Conservation (phyloP, 2,888 invertebrate species). For the Latheticus oryzae region DNA sequence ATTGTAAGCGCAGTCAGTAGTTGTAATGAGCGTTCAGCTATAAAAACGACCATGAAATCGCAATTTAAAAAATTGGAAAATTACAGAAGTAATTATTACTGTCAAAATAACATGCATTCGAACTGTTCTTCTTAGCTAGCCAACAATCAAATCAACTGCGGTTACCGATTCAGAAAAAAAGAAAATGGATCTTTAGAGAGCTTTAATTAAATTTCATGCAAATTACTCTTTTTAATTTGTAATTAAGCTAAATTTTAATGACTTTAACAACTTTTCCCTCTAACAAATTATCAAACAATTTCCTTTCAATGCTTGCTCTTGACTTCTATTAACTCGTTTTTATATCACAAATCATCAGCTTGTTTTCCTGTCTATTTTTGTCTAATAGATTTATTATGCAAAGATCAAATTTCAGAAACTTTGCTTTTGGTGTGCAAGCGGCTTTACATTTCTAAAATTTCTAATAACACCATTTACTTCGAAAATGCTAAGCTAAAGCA, state of each 20-base stretch:
- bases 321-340: conserved; percentile 14
- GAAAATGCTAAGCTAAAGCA: no score
- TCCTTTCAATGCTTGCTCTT: conserved; percentile 17
- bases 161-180: conserved; percentile 8
- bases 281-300: conserved; percentile 23
- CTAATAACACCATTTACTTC: no score
- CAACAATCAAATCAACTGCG: conserved; percentile 4
- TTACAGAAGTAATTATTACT: conserved; percentile 13
- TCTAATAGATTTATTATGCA: no score
- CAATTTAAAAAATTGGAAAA: conserved; percentile 20
- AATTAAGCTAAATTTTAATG: conserved; percentile 22
- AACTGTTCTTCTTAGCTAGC: conserved; percentile 3
- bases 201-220: conserved; percentile 27
- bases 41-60: conserved; percentile 27
- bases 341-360: conserved; percentile 10
- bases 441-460: no score
- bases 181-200: conserved; percentile 10
- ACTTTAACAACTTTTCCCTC: conserved; percentile 27
- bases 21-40: conserved; percentile 11
- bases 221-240: conserved; percentile 18
- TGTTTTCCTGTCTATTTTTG: conserved; percentile 25
- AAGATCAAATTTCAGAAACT: no score
- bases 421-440: no score
- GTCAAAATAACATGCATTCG: conserved; percentile 18
- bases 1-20: conserved; percentile 1